Evolutionary conservation across 2,888 invertebrate species (phyloP).

Genomic region (Listrodromus nycthemerus): DNA sequence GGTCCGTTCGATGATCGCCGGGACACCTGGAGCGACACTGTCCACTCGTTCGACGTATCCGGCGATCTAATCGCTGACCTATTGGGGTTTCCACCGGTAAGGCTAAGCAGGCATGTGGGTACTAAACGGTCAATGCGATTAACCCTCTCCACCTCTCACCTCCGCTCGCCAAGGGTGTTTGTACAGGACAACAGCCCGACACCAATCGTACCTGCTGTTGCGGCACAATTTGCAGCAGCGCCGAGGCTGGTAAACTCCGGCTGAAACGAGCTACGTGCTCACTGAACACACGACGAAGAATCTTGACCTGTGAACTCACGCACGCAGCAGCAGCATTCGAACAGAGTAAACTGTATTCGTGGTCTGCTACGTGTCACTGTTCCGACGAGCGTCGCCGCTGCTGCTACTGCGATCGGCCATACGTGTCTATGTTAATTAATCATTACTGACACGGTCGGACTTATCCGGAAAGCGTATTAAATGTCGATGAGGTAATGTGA

Average conservation of each 20-base stretch:
- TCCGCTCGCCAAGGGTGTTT: slow-evolving; percentile 39
- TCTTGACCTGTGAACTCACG: neutral
- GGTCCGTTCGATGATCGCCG: slow-evolving; percentile 28
- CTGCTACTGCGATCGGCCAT: slow-evolving; percentile 10
- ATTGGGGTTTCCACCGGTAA: slow-evolving; percentile 52
- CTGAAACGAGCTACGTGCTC: slow-evolving; percentile 20
- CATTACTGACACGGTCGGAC: slow-evolving; percentile 13
- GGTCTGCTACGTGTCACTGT: neutral
- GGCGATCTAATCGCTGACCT: slow-evolving; percentile 43
- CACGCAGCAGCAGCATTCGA: neutral
- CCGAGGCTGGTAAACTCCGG: neutral
- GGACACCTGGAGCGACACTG: slow-evolving; percentile 34
- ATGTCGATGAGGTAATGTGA: neutral
- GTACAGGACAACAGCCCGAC: slow-evolving; percentile 32
- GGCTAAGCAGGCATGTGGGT: slow-evolving; percentile 35
- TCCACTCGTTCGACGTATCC: slow-evolving; percentile 1
- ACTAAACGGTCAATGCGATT: slow-evolving; percentile 39
- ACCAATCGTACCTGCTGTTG: slow-evolving; percentile 28
- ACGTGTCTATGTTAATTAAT: slow-evolving; percentile 23
- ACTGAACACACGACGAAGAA: slow-evolving; percentile 2
- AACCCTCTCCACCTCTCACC: neutral
- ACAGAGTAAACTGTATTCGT: neutral
- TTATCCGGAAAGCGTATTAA: slow-evolving; percentile 18
- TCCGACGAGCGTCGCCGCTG: neutral
- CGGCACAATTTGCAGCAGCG: slow-evolving; percentile 9